Conservation (phyloP, 2,888 invertebrate species). For the Thelaira solivaga region DNA sequence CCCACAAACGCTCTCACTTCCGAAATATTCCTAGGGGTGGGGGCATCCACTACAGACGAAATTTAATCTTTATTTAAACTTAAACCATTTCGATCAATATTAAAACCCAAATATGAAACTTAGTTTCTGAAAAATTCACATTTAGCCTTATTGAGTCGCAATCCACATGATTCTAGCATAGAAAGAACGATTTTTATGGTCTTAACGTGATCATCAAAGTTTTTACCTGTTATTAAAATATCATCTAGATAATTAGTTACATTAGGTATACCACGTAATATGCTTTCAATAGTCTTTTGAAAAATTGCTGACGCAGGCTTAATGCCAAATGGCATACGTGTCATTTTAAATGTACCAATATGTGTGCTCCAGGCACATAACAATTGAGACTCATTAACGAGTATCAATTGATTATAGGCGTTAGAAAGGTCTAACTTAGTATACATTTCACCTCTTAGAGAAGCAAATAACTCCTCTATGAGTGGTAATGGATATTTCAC, state of each 20-base stretch:
- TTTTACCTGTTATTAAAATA: conserved; percentile 35
- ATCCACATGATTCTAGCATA: conserved; percentile 9
- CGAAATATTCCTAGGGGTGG: conserved; percentile 31
- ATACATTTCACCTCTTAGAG: no score
- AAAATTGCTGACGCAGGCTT: no score
- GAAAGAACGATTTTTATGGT: conserved; percentile 35
- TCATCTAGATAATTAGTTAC: conserved; percentile 43
- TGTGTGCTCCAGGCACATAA: conserved; percentile 28
- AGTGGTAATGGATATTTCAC: no score
- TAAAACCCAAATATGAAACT: conserved; percentile 43
- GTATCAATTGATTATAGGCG: no score
- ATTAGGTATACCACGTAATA: conserved; percentile 21
- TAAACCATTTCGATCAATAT: conserved; percentile 37
- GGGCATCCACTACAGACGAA: conserved; percentile 24
- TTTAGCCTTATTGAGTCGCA: conserved; percentile 35
- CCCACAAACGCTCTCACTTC: conserved; percentile 44
- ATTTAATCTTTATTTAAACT: conserved; percentile 33
- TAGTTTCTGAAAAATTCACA: conserved; percentile 42
- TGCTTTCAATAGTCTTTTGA: conserved; percentile 27
- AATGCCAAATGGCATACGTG: no score
- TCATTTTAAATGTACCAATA: conserved; percentile 28
- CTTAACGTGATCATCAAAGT: conserved; percentile 39
- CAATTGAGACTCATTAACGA: no score
- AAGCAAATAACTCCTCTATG: no score
- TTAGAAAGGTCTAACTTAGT: no score